Conservation (phyloP, 2,888 invertebrate species). For the Dryococelus australis region DNA sequence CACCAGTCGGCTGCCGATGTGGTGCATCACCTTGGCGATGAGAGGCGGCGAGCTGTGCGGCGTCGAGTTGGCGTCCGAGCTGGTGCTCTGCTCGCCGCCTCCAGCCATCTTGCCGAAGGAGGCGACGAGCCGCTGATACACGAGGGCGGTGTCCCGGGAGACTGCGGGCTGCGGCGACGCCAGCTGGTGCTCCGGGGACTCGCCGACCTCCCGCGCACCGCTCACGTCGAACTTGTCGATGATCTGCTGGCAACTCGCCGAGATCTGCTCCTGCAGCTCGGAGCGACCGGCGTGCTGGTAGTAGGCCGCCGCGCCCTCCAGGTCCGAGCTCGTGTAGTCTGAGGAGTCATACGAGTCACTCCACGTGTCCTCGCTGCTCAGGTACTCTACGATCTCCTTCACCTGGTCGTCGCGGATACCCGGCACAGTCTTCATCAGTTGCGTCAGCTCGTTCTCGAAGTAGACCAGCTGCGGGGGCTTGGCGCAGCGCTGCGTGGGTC, state of each 20-base stretch:
- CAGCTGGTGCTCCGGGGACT: slow-evolving; percentile 64
- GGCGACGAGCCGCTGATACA: slow-evolving; percentile 86
- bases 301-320: slow-evolving; percentile 72
- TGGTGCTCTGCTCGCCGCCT: slow-evolving; percentile 59
- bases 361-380: slow-evolving; percentile 93
- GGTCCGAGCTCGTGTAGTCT: slow-evolving; percentile 88
- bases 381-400: slow-evolving; percentile 88
- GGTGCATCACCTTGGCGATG: slow-evolving; percentile 91
- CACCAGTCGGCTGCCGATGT: slow-evolving; percentile 85
- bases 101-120: slow-evolving; percentile 72
- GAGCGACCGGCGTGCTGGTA: slow-evolving; percentile 57
- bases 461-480: slow-evolving; percentile 88
- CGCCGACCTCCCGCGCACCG: slow-evolving; percentile 47
- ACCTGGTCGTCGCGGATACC: slow-evolving; percentile 91
- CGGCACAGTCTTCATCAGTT: slow-evolving; percentile 92
- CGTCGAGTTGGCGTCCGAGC: slow-evolving; percentile 57
- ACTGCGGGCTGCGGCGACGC: slow-evolving; percentile 56
- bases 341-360: slow-evolving; percentile 93
- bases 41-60: slow-evolving; percentile 80
- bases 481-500: slow-evolving; percentile 64
- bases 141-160: slow-evolving; percentile 80
- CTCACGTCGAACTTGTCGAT: slow-evolving; percentile 81
- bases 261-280: slow-evolving; percentile 79
- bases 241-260: slow-evolving; percentile 87
- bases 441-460: slow-evolving; percentile 87